A percentile compares a stretch with the other conserved stretches of the same genome.
phyloP scores from a whole-genome alignment of 1,140 invertebrate species.

The Ephestia elutella region DNA sequence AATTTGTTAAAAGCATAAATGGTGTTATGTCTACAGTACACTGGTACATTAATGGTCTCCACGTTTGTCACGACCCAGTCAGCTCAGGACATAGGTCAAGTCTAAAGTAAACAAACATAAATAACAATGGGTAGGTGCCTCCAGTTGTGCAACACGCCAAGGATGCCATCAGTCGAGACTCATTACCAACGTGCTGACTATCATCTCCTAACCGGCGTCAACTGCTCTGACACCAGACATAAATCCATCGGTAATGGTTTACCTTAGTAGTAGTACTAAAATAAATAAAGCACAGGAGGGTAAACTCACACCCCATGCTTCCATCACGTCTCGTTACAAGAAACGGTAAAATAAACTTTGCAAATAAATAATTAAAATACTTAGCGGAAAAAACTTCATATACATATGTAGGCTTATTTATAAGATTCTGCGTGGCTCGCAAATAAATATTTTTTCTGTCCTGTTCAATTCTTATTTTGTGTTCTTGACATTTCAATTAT shows the following conservation, averaged over 20 bases:
- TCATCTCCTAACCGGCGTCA: constrained; percentile 25
- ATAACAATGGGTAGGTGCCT: neutral
- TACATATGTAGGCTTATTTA: no score
- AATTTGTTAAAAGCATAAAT: neutral
- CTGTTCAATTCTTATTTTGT: neutral
- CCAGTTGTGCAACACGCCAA: neutral
- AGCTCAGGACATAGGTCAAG: neutral
- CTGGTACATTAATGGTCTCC: no score
- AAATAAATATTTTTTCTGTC: neutral
- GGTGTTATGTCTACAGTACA: no score
- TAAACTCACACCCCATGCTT: neutral
- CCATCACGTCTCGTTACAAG: no score
- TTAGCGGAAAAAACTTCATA: no score
- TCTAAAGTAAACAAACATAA: neutral
- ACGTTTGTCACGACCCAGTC: neutral
- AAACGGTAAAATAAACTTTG: no score
- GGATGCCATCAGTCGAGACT: constrained; percentile 12
- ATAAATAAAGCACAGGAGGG: constrained; percentile 19
- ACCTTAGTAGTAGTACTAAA: constrained; percentile 47
- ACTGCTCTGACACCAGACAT: constrained; percentile 30
- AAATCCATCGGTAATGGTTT: constrained; percentile 41
- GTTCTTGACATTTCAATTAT: constrained; percentile 57
- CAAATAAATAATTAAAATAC: no score
- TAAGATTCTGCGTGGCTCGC: no score
- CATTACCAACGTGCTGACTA: constrained; percentile 34